Base-by-base conservation (phyloP, 2,797 vertebrate species). In the Notoglanidium macrostoma region DNA sequence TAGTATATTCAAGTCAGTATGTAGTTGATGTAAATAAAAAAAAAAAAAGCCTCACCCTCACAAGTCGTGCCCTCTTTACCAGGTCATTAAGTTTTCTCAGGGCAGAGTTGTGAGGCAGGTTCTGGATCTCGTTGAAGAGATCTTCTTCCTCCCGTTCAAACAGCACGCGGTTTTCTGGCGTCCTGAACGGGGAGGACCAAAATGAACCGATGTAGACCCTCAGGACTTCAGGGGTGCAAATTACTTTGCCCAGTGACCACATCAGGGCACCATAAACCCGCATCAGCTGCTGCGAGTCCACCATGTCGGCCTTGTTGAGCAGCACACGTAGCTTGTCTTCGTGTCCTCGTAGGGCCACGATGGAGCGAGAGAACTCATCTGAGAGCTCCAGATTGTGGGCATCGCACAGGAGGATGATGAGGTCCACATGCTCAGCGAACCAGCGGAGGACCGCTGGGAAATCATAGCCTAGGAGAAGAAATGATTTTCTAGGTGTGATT, bases 371-470 rank as follows among this genome's bases (percentile, higher is more conserved):
- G 91, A 98, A 98, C 94, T 99, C 98, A 0, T 99, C 98, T 0
- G 97, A 98, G 89, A 99, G 98, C 94, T 98, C 98, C 92, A 99
- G 94, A 89, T 99, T 99, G 89, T 98, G 98, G 26, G 98, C 97
- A 0, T 99, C 98, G 4, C 98, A 99, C 17, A 99, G 96, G 40
- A 99, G 95, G 87, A 99, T 95, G 93, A 99, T 98, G 78, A 96
- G 97, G 91, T 98, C 98, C n/a, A 98, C 98, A 0, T 98, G 97
- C 90, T 99, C 97, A 0, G 97, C 97, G 44, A 99, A 98, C 98
- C 98, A 99, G 84, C 96, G 97, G 92, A 99, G 94, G 83, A 99
- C 98, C 0, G 97, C 96, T 0, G 98, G 96, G 89, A 98, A 98
- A 94, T 98, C 97, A 0, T 98, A 98, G 86, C 97, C 98, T 98